Conservation (phyloP, 2,113 vertebrate species). For the Callopanchax toddi region DNA sequence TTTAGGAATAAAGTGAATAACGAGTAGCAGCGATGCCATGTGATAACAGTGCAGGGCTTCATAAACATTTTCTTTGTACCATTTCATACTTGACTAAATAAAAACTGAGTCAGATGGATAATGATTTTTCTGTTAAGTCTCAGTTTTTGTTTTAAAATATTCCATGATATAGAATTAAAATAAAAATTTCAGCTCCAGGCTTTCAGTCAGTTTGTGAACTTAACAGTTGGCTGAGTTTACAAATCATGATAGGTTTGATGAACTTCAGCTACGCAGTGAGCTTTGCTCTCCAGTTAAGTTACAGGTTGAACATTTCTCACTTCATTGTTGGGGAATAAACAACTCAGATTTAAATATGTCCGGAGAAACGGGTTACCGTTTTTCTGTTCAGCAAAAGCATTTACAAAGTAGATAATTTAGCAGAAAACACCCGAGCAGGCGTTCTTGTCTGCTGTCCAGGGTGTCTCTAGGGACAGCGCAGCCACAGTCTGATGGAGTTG, state of each 20-base stretch:
- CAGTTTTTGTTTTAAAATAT: too few relatives aligned
- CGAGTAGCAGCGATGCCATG: neutral
- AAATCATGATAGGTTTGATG: too few relatives aligned
- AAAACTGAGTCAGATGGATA: neutral
- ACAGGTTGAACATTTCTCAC: too few relatives aligned
- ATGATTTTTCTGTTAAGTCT: too few relatives aligned
- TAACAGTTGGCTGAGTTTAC: too few relatives aligned
- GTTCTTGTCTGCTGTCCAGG: neutral
- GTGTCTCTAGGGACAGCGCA: slow-evolving; percentile 82
- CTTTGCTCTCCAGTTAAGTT: too few relatives aligned
- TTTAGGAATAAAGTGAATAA: slow-evolving; percentile 62
- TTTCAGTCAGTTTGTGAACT: too few relatives aligned
- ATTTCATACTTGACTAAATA: neutral
- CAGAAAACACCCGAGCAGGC: neutral
- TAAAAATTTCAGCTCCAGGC: too few relatives aligned
- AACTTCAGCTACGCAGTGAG: too few relatives aligned
- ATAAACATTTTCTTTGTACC: neutral
- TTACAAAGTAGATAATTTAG: neutral
- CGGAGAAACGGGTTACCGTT: neutral
- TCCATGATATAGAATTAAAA: too few relatives aligned
- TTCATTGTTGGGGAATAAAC: neutral
- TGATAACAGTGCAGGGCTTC: neutral
- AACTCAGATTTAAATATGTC: neutral
- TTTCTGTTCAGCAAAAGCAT: slow-evolving; percentile 2
- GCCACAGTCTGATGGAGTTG: slow-evolving; percentile 84